Percentiles rank a stretch among this genome's conserved stretches.
Evolutionary conservation across 2,797 vertebrate genomes (phyloP).

Genomic region (Sus cebifrons): DNA sequence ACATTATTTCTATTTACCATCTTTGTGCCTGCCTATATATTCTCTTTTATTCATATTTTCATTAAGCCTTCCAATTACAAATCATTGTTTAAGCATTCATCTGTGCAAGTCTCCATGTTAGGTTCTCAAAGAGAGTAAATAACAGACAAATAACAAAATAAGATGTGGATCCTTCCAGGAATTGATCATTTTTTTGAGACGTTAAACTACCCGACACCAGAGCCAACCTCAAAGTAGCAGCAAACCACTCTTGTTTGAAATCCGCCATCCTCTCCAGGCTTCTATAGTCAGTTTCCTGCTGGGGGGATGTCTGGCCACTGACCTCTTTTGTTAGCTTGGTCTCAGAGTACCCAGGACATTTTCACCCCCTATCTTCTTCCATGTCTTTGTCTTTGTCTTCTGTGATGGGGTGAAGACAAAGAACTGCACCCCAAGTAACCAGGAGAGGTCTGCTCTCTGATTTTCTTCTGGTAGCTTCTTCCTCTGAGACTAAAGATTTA

Average conservation of each 20-base stretch:
- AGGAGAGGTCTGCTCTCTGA: background rate
- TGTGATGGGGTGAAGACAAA: background rate
- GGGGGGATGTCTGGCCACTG: background rate
- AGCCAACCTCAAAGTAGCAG: background rate
- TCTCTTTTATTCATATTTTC: background rate
- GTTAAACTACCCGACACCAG: background rate
- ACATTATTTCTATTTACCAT: background rate
- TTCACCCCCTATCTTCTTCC: background rate
- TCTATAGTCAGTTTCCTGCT: background rate
- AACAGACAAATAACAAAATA: background rate
- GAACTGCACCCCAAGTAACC: too few relatives aligned
- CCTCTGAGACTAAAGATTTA: background rate
- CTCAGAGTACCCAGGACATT: background rate
- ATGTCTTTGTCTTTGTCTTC: background rate
- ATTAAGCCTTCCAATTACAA: constrained; percentile 29
- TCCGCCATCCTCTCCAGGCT: background rate
- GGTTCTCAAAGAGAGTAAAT: background rate
- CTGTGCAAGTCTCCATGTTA: background rate
- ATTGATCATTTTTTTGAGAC: background rate
- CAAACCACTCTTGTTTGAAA: background rate
- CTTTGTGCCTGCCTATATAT: constrained; percentile 1
- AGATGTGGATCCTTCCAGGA: background rate
- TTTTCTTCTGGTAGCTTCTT: background rate
- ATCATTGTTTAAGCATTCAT: background rate
- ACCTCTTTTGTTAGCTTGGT: background rate